Percentiles rank a stretch among this genome's conserved stretches.
These are phyloP conservation scores for Contarinia nasturtii DNA, from an alignment of 1,140 invertebrate genomes.

Conservation along the genomic window DNA sequence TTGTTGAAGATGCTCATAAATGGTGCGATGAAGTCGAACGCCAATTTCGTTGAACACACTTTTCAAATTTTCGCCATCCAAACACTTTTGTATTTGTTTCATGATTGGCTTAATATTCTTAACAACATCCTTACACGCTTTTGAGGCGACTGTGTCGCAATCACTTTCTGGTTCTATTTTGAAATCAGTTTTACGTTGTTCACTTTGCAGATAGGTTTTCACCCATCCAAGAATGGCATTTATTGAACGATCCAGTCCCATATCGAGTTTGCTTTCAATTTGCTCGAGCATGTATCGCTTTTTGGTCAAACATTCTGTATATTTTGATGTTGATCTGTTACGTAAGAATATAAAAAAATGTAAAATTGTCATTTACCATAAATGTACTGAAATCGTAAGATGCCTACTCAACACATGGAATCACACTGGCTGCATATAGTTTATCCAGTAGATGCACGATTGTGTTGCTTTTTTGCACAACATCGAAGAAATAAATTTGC, in stretches of 20 bases:
- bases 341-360: neutral
- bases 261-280: conserved; percentile 80
- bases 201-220: conserved; percentile 70
- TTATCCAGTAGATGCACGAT: conserved; percentile 93
- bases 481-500: conserved; percentile 86
- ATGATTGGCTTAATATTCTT: conserved; percentile 64
- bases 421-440: conserved; percentile 74
- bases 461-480: conserved; percentile 85
- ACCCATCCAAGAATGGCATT: conserved; percentile 82
- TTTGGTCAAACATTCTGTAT: conserved; percentile 70
- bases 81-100: conserved; percentile 56
- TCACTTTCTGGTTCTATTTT: conserved; percentile 70
- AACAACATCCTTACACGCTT: conserved; percentile 75
- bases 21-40: conserved; percentile 74
- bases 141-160: conserved; percentile 54
- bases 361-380: neutral
- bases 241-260: conserved; percentile 72
- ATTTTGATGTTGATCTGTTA: conserved; percentile 64
- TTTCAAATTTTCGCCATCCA: conserved; percentile 88
- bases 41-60: conserved; percentile 77
- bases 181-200: conserved; percentile 93
- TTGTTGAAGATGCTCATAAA: conserved; percentile 87
- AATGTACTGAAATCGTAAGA: neutral
- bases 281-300: conserved; percentile 74
- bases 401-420: conserved; percentile 70